A percentile compares a stretch with the other conserved stretches of the same genome.
Conservation (phyloP, 2,797 vertebrate species). For the Amblyraja radiata region DNA sequence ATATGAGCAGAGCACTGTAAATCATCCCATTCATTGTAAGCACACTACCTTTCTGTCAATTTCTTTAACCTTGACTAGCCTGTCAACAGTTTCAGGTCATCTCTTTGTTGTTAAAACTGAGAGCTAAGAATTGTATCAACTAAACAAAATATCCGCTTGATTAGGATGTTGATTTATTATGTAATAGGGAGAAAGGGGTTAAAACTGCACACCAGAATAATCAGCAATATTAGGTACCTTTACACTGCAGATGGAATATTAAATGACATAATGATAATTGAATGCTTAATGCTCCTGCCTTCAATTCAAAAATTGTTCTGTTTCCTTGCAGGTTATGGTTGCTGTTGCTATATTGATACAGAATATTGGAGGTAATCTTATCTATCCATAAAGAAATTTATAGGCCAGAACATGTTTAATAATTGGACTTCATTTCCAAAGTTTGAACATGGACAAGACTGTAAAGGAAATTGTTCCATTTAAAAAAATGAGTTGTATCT, state of each 20-base stretch:
- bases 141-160: neutral
- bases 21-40: neutral
- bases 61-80: neutral
- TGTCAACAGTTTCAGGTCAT: neutral
- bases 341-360: conserved; percentile 80
- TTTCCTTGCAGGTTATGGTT: conserved; percentile 71
- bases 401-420: neutral
- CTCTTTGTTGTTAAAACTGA: neutral
- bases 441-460: neutral
- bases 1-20: neutral
- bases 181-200: no score
- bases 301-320: neutral
- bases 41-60: neutral
- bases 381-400: neutral
- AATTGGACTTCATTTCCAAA: neutral
- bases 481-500: neutral
- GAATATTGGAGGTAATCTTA: conserved; percentile 85
- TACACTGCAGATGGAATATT: neutral
- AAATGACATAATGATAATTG: neutral
- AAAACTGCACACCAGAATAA: neutral
- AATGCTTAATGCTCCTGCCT: neutral
- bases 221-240: neutral
- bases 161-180: neutral
- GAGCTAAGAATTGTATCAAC: neutral
- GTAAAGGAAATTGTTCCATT: neutral